phyloP scores from a whole-genome alignment of 2,113 vertebrate species.

The Alces alces region DNA sequence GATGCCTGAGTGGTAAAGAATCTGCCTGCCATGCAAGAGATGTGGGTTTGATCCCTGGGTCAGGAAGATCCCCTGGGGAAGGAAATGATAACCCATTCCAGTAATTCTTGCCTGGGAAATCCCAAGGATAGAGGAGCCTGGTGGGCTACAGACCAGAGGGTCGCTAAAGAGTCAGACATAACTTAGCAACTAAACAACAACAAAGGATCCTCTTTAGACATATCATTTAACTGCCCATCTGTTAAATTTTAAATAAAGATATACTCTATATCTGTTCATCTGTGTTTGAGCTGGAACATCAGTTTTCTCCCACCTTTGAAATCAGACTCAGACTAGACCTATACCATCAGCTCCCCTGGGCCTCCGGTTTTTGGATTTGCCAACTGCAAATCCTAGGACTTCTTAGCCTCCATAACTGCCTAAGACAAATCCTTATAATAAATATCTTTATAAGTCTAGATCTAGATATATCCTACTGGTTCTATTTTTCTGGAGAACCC shows the following conservation, averaged over 20 bases:
- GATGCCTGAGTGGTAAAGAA: not conserved
- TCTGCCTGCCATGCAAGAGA: not conserved
- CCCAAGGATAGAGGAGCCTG: not conserved
- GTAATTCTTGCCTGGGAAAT: not conserved
- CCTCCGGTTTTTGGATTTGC: not conserved
- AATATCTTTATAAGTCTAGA: not conserved
- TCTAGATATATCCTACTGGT: not conserved
- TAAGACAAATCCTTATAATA: not conserved
- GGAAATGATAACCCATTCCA: not conserved
- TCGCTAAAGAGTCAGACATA: not conserved
- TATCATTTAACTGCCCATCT: not conserved
- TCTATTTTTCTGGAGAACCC: not conserved
- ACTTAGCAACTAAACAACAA: not conserved
- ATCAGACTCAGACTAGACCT: not conserved
- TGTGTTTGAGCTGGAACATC: not conserved
- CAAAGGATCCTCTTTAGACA: not conserved
- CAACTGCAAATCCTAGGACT: not conserved
- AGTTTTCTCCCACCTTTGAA: not conserved
- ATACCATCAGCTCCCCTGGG: not conserved
- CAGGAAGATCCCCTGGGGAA: not conserved
- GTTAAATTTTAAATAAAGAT: not conserved
- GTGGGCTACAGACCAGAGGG: not conserved
- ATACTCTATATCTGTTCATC: not conserved
- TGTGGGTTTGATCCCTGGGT: not conserved
- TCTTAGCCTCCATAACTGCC: not conserved